Base-by-base conservation (phyloP, 2,113 vertebrate genomes). In the Apteryx owenii region DNA sequence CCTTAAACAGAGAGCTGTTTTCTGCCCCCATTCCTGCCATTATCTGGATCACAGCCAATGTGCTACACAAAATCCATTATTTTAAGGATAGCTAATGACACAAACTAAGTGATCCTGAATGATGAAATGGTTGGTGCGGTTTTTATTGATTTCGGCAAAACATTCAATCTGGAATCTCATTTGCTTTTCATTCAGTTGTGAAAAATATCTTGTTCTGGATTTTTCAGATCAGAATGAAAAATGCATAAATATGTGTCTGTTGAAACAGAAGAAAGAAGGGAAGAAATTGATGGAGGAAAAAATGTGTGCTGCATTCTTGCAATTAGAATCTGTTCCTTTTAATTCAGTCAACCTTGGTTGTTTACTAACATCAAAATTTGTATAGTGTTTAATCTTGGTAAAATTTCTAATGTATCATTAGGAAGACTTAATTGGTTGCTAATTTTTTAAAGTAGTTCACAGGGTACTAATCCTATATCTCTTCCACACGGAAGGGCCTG, bases 21-120 rank as follows among this genome's bases (percentile, higher is more conserved):
- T 94, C 70, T 85, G 28, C 70, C 61, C 25, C 19, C 79, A 4
- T 70, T 93, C 85, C 92, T 77, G 18, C 53, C 36, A 62, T 68
- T 79, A 22, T 73, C 48, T 95, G 88, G 72, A 90, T 85, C 54
- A 81, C 61, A 88, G 77, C 64, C 82, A 93, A 73, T 3, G 11
- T 25, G 25, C 46, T 70, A 60, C 53, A 88, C 48, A 91, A 91
- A 95, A 97, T 91, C 84, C 53, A 89, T 96, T 93, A 50, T 92
- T 93, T 80, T 89, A 92, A 92, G 61, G 71, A 72, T 78, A 86
- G 72, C 65, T 96, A 95, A 94, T 86, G 93, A 71, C 72, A 91
- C 48, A 86, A 88, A 86, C 53, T 46, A 95, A 95, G 66, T 90
- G 79, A 96, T 83, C 75, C 78, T 91, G 68, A 88, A 92, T 94